Conservation (phyloP, 2,113 vertebrate genomes). For the Chrysemys picta region DNA sequence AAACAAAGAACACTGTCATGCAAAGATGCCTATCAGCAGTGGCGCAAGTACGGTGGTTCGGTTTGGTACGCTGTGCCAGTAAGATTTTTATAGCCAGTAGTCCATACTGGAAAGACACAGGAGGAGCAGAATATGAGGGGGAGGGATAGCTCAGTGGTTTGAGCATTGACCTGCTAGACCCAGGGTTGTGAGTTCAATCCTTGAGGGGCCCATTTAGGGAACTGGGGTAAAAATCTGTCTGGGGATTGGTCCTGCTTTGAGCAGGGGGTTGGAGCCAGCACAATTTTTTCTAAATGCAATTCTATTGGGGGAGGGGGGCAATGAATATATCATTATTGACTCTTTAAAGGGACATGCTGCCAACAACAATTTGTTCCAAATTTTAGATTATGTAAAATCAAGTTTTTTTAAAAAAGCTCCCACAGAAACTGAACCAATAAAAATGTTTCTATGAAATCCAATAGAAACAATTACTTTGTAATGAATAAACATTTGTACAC, state of each 20-base stretch:
- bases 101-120: too few relatives aligned
- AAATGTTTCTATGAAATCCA: background rate
- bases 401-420: background rate
- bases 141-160: too few relatives aligned
- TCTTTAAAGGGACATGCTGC: background rate
- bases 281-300: background rate
- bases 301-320: background rate
- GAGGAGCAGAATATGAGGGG: too few relatives aligned
- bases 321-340: background rate
- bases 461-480: slow-evolving; percentile 7
- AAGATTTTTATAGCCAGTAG: too few relatives aligned
- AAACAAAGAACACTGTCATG: background rate
- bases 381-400: background rate
- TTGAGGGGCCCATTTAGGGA: too few relatives aligned
- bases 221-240: too few relatives aligned
- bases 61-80: too few relatives aligned
- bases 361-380: background rate
- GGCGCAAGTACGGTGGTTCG: too few relatives aligned
- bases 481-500: background rate
- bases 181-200: too few relatives aligned
- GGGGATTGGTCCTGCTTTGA: too few relatives aligned
- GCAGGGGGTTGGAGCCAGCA: background rate
- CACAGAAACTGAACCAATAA: background rate
- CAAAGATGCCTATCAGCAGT: background rate
- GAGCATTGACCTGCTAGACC: too few relatives aligned